phyloP scores from a whole-genome alignment of 2,113 vertebrate species.

The Pelecanus crispus region DNA sequence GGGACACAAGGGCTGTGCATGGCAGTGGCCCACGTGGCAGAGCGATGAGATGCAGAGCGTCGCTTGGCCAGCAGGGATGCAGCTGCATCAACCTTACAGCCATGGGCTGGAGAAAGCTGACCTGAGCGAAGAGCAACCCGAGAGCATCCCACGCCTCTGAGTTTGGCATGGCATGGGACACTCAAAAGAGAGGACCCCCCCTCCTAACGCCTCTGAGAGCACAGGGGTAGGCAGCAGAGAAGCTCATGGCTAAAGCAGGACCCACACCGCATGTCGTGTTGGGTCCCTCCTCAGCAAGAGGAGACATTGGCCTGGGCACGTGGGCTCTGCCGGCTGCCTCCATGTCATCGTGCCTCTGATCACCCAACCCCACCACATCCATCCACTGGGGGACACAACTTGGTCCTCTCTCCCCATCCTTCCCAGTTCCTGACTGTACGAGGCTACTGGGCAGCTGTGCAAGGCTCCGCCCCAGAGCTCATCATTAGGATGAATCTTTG shows the following conservation, averaged over 20 bases:
- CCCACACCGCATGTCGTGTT: fast-evolving
- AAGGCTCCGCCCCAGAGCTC: neutral
- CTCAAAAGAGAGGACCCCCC: neutral
- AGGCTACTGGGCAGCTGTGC: neutral
- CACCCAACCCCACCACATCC: neutral
- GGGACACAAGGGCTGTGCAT: fast-evolving
- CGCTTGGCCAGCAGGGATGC: neutral
- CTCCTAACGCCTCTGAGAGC: fast-evolving
- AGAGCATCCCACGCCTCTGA: fast-evolving
- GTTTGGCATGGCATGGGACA: fast-evolving
- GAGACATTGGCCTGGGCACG: fast-evolving
- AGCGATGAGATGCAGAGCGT: neutral
- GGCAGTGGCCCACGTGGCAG: neutral
- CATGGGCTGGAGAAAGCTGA: neutral
- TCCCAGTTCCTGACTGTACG: neutral
- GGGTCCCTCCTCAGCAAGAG: neutral
- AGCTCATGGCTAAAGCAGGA: neutral
- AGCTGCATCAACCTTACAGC: neutral
- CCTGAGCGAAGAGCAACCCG: fast-evolving
- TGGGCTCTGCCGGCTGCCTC: neutral
- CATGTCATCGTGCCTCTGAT: neutral
- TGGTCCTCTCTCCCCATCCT: neutral
- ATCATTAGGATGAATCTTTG: neutral
- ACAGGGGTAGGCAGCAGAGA: neutral
- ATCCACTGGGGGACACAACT: neutral